Evolutionary conservation across 2,113 vertebrate genomes (phyloP), one percentile per base, ranked within the genome.

Genomic region (Melospiza melodia): DNA sequence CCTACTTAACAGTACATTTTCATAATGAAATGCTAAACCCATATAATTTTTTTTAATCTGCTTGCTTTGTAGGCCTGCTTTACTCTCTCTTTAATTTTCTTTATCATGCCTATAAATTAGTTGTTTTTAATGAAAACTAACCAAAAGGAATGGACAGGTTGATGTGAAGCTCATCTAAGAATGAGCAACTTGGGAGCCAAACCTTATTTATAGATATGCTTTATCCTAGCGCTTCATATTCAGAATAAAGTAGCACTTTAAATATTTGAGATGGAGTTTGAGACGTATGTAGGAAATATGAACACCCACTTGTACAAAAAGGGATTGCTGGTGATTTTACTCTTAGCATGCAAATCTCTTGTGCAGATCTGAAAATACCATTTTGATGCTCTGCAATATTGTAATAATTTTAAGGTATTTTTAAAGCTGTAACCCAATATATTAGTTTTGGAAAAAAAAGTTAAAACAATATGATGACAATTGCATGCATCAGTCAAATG

Each of bases 201-300:
- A 79, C 18, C 33, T 82, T 75, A 59, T 72, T 91, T 81, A 89
- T 54, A 81, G 31, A 82, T 54, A 57, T 33, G 22, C 6, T 95
- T 82, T 65, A 89, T 66, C 39, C 41, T 79, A 75, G 22, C 41
- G 18, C 28, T 94, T 81, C 44, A 52, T 79, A 87, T 66, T 57
- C 54, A 82, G 37, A 82, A 61, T 61, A 87, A 95, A 94, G 31
- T 79, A 89, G 37, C 25, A 78, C 30, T 95, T 94, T 65, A 62
- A 72, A 76, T 93, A 79, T 82, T 68, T 94, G 54, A 87, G 33
- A 54, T 76, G 58, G 8, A 5, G 15, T 46, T 89, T 87, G 58
- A 87, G 61, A 86, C 48, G 10, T 62, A 48, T 37, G n/a, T 79
- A 89, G 74, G 58, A 94, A 89, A 89, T 68, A 84, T 35, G 86